Percentiles rank a stretch among this genome's conserved stretches.
Evolutionary conservation across 2,113 vertebrate genomes (phyloP).

Genomic region (Cettia cetti): DNA sequence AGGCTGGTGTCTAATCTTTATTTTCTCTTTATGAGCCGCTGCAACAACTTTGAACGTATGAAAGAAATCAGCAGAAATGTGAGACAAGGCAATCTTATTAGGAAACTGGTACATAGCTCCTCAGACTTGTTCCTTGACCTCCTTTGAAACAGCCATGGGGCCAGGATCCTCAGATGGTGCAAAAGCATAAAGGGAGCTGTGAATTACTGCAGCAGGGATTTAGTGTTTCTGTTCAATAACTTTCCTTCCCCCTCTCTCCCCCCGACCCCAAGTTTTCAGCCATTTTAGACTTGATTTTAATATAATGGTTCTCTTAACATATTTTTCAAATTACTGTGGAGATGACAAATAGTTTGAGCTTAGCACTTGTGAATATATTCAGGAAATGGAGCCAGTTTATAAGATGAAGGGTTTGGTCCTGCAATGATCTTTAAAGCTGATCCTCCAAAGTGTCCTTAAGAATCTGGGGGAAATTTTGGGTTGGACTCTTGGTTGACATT

Average conservation of each 20-base stretch:
- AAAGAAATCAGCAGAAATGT: conserved; percentile 58
- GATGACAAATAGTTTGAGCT: conserved; percentile 8
- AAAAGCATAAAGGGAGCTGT: background rate
- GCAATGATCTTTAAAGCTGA: background rate
- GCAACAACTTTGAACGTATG: conserved; percentile 49
- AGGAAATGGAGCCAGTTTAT: background rate
- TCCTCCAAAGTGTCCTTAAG: background rate
- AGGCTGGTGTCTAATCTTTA: conserved; percentile 57
- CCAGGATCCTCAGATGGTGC: background rate
- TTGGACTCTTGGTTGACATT: background rate
- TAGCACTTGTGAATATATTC: background rate
- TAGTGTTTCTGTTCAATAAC: background rate
- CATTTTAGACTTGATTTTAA: conserved; percentile 17
- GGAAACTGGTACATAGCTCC: conserved; percentile 34
- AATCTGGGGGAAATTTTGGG: background rate
- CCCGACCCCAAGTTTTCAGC: background rate
- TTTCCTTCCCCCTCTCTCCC: background rate
- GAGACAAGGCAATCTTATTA: conserved; percentile 40
- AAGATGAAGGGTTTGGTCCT: background rate
- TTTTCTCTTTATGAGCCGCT: conserved; percentile 59
- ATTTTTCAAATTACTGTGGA: background rate
- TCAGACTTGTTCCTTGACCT: conserved; percentile 44
- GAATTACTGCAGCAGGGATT: background rate
- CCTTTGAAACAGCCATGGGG: background rate
- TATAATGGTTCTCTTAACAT: background rate